Conservation (phyloP, 2,797 vertebrate genomes). For the Buceros bicornis region DNA sequence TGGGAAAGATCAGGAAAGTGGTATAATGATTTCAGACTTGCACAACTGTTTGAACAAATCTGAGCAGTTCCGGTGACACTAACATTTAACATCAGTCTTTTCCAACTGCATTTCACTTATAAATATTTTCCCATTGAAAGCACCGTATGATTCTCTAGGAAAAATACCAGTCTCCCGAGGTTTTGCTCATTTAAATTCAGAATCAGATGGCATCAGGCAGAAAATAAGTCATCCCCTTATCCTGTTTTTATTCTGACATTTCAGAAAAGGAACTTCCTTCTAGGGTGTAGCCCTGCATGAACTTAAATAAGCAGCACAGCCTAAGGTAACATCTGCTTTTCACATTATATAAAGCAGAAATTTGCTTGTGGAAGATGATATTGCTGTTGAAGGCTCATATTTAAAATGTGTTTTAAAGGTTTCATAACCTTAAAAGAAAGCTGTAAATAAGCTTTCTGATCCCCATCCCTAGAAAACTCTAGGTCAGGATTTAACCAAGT, state of each 20-base stretch:
- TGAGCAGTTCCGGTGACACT: slow-evolving; percentile 9
- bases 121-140: slow-evolving; percentile 52
- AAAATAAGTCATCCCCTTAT: slow-evolving; percentile 59
- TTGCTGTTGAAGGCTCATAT: slow-evolving; percentile 1
- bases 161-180: slow-evolving; percentile 60
- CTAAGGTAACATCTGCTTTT: slow-evolving; percentile 22
- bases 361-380: not conserved
- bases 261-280: slow-evolving; percentile 51
- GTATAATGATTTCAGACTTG: not conserved
- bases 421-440: not conserved
- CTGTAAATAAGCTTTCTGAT: not conserved
- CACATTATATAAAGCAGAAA: slow-evolving; percentile 22
- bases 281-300: slow-evolving; percentile 3
- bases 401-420: not conserved
- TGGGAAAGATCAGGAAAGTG: not conserved
- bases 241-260: slow-evolving; percentile 51
- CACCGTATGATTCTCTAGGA: slow-evolving; percentile 24
- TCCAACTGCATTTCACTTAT: slow-evolving; percentile 28
- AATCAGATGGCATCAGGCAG: slow-evolving; percentile 47
- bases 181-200: slow-evolving; percentile 62
- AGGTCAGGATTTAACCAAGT: not conserved
- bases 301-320: slow-evolving; percentile 21
- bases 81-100: slow-evolving; percentile 25
- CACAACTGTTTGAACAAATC: slow-evolving; percentile 1
- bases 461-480: not conserved